Percentiles rank a stretch among this genome's conserved stretches.
Conservation (phyloP, 1,140 invertebrate species). For the Ostrea denselamellosa region DNA sequence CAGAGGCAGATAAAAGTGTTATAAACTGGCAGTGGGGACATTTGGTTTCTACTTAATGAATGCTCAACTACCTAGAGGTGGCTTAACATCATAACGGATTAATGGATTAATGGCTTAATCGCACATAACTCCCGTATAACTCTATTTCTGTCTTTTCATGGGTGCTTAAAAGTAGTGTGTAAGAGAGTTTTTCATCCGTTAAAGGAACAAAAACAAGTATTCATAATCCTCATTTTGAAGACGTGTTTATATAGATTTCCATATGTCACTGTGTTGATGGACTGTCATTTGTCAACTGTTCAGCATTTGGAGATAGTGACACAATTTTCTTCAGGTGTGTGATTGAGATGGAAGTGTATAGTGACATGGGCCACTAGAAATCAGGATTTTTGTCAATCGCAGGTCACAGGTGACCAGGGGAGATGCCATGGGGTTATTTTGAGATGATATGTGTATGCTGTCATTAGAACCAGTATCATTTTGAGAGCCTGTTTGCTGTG, state of each 20-base stretch:
- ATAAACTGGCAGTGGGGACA: neutral
- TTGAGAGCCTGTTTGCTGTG: neutral
- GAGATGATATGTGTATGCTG: neutral
- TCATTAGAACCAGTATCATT: neutral
- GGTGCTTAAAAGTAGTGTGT: neutral
- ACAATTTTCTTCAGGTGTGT: neutral
- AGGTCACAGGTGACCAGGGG: neutral
- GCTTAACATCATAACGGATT: neutral
- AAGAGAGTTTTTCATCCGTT: too few species aligned
- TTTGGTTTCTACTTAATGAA: too few species aligned
- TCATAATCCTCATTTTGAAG: conserved; percentile 16
- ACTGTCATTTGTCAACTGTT: conserved; percentile 4
- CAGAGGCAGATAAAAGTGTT: neutral
- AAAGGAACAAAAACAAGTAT: neutral
- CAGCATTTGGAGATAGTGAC: conserved; percentile 5
- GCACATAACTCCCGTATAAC: neutral
- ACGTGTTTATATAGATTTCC: conserved; percentile 30
- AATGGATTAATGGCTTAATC: neutral
- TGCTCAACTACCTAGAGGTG: too few species aligned
- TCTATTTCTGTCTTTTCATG: neutral
- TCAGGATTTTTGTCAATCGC: neutral
- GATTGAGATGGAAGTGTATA: neutral
- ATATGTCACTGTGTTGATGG: conserved; percentile 21
- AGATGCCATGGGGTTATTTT: neutral
- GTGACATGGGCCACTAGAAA: neutral